Base-by-base conservation (phyloP, 2,797 vertebrate genomes). In the Tragopan temminckii region DNA sequence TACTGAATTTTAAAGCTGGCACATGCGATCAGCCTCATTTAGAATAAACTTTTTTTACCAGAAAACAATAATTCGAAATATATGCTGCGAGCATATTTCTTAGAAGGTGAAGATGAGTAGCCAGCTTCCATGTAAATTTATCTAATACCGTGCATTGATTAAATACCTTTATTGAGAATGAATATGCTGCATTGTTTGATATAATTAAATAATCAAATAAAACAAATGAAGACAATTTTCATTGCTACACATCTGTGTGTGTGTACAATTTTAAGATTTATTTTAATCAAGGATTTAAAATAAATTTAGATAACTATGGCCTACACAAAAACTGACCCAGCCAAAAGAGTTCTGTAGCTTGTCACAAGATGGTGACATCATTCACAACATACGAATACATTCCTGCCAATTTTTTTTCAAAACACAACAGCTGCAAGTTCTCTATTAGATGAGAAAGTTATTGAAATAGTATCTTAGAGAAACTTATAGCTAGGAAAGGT, bases 361-460 rank as follows among this genome's bases (percentile, higher is more conserved):
- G 91, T 95, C 95, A 95, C 93, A 92, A 96, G 93, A 95, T 86
- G 43, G 55, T 95, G 89, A 96, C 43, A 81, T 96, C 91, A 95
- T 90, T 93, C 52, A 74, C 71, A 94, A 84, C 63, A 88, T 50
- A 86, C 55, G 88, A 96, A 84, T 79, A 33, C 5, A 76, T 43
- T 24, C 45, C n/a, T 95, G 95, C 90, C 95, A 96, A 93, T 62
- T 13, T 13, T 36, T 94, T 90, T 80, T 91, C 52, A 71, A 85
- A 95, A 94, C 64, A 86, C 43, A 91, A 88, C 93, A 96, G 93
- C 93, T 96, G 91, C 88, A 88, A 91, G 43, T 90, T 96, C 93
- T 93, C 91, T 91, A 76, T 74, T 72, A 88, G 42, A 88, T 63
- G 82, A 59, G 57, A 86, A 93, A 92, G 31, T 76, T 89, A 83